These are phyloP conservation scores for Cantharis lateralis DNA, from an alignment of 2,888 invertebrate genomes.

Conservation along the genomic window DNA sequence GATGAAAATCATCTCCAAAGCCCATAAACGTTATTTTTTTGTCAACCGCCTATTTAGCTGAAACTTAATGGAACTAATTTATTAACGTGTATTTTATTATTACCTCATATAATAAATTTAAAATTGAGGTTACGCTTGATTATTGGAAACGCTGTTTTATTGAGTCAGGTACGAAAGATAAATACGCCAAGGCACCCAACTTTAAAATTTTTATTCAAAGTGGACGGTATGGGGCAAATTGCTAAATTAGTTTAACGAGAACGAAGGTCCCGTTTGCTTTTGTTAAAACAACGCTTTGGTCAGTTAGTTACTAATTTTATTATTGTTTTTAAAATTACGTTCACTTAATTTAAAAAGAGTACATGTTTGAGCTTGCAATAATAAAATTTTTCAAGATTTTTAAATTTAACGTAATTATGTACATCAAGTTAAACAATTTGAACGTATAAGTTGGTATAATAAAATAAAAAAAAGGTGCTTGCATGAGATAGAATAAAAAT, in stretches of 20 bases:
- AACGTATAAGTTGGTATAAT: background rate
- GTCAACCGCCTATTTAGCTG: constrained; percentile 38
- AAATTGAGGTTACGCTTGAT: constrained; percentile 1
- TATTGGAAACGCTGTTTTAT: constrained; percentile 15
- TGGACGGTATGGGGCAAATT: constrained; percentile 38
- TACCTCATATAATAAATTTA: constrained; percentile 26
- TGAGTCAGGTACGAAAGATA: constrained; percentile 16
- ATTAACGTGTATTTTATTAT: constrained; percentile 34
- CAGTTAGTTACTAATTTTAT: constrained; percentile 47
- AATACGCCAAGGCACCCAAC: constrained; percentile 22
- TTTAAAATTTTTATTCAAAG: constrained; percentile 20
- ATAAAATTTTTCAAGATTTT: constrained; percentile 3
- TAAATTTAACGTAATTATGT: background rate
- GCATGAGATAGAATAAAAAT: background rate
- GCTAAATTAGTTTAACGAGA: constrained; percentile 46
- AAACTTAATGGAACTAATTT: constrained; percentile 38
- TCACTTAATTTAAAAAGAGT: constrained; percentile 46
- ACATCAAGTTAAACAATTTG: background rate
- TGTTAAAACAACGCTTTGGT: constrained; percentile 46
- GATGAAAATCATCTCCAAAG: constrained; percentile 41
- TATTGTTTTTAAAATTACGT: constrained; percentile 50
- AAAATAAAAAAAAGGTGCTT: background rate
- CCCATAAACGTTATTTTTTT: constrained; percentile 43
- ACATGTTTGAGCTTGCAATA: constrained; percentile 11
- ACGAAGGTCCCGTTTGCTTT: constrained; percentile 43